phyloP scores from a whole-genome alignment of 2,888 invertebrate genomes.

The Pycnomerus fuliginosus region DNA sequence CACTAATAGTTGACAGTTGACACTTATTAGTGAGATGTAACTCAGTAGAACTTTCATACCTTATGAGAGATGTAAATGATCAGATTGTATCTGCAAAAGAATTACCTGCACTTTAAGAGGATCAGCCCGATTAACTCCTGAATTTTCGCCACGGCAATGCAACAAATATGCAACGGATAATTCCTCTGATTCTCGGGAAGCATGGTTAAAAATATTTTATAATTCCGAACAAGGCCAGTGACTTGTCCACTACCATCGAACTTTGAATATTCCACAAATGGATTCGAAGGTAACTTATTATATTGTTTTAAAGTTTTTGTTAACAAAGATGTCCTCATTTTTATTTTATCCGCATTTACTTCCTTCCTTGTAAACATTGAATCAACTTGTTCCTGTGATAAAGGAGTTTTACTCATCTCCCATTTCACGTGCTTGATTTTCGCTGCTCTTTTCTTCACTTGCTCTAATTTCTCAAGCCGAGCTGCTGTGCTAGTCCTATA shows the following conservation, averaged over 20 bases:
- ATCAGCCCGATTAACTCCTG: conserved; percentile 90
- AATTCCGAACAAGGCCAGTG: conserved; percentile 76
- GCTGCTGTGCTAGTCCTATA: conserved; percentile 83
- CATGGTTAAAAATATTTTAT: conserved; percentile 90
- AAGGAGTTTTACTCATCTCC: conserved; percentile 57
- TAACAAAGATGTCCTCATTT: conserved; percentile 61
- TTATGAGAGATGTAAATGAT: neutral
- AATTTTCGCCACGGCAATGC: conserved; percentile 82
- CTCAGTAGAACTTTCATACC: too few species aligned
- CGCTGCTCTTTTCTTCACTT: conserved; percentile 76
- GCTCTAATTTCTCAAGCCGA: conserved; percentile 84
- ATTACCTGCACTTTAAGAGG: conserved; percentile 78
- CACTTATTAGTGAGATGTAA: too few species aligned
- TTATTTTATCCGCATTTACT: conserved; percentile 36
- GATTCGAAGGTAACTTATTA: conserved; percentile 77
- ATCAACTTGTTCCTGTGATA: conserved; percentile 60
- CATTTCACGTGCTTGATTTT: conserved; percentile 76
- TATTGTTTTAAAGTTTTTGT: conserved; percentile 75
- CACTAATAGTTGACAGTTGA: too few species aligned
- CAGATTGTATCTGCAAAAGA: neutral
- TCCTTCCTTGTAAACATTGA: conserved; percentile 61
- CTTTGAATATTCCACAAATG: conserved; percentile 85
- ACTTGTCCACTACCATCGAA: conserved; percentile 88
- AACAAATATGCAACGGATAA: conserved; percentile 81
- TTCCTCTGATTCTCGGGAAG: conserved; percentile 75